Conservation (phyloP, 2,797 vertebrate genomes). For the Rhabdomys pumilio region DNA sequence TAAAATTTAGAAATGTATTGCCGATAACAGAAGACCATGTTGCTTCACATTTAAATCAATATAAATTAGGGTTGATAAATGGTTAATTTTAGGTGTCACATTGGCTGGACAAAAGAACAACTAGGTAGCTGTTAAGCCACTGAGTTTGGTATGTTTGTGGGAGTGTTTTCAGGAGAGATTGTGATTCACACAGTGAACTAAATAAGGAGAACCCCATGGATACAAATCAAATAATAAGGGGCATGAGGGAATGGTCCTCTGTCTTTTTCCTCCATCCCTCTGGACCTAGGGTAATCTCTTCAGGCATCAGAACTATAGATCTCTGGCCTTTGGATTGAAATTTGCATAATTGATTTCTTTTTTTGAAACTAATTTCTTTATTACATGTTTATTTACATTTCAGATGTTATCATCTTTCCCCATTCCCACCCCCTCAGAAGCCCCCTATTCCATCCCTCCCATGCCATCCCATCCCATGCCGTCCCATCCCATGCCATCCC, state of each 20-base stretch:
- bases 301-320: background rate
- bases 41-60: background rate
- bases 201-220: background rate
- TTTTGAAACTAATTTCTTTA: no score
- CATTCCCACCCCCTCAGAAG: no score
- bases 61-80: no score
- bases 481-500: no score
- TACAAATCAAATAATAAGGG: no score
- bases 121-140: background rate
- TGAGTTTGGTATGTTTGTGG: background rate
- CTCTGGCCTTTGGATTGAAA: background rate
- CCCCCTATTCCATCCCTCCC: no score
- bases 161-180: background rate
- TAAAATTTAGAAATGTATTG: background rate
- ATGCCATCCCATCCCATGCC: no score
- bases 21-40: background rate
- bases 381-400: no score
- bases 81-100: background rate
- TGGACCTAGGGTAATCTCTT: background rate
- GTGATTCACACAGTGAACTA: background rate
- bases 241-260: rapidly evolving
- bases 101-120: background rate
- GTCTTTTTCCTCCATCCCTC: no score
- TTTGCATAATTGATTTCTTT: background rate
- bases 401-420: no score